Base-by-base conservation (phyloP, 2,797 vertebrate species). In the Cuniculus paca region DNA sequence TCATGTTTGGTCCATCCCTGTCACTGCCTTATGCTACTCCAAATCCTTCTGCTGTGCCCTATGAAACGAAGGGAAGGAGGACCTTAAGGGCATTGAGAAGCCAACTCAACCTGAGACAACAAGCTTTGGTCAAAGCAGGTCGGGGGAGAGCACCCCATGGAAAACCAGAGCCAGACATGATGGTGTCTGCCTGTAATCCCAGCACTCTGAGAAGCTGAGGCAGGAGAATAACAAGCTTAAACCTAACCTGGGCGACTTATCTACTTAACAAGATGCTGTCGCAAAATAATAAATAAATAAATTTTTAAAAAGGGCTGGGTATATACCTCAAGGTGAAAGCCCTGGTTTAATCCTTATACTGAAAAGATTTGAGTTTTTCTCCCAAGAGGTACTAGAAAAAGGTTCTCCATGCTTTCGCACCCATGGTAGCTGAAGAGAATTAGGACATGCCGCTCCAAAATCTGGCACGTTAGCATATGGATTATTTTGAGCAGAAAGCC, bases 401-500 rank as follows among this genome's bases (percentile, higher is more conserved):
- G 16, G 24, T 12, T 31, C 28, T 82, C 26, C 31, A 85, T 81
- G n/a, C 36, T 60, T 82, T 14, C n/a, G 61, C n/a, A 56, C 14
- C 61, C 17, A 6, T 0, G 16, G 42, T n/a, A 52, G 63, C 61
- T 84, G 31, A 68, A 34, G 6, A 42, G 22, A 58, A 45, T 42
- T 63, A 60, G 39, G 42, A 65, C 74, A 20, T 6, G 19, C 75
- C 52, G 42, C n/a, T 13, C 65, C 42, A 36, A 77, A 87, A 31
- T 82, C 60, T 13, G 24, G 77, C n/a, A 36, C 31, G 36, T 81
- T 77, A 16, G 10, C 26, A 36, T 31, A 22, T 3, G 22, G n/a
- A 34, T 88, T 88, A 74, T 95, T 89, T 20, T 42, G 78, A 92
- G 42, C 81, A 81, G 34, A 90, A 86, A 50, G n/a, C 65, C 63